Evolutionary conservation across 2,797 vertebrate species (phyloP).

Genomic region (Pangasius krempfi): DNA sequence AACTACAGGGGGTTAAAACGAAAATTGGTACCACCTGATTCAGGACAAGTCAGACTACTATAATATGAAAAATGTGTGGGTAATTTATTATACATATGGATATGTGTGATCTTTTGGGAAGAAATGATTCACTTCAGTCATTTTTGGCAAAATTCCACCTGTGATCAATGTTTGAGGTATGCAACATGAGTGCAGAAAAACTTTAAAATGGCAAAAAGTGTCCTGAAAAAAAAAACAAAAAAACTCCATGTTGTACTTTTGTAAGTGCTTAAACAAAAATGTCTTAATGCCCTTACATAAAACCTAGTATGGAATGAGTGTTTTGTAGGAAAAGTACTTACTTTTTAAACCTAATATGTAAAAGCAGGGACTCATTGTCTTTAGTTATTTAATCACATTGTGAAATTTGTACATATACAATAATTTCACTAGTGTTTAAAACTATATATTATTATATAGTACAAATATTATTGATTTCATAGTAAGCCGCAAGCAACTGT

Average conservation of each 20-base stretch:
- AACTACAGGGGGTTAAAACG: background rate
- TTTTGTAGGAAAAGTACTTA: background rate
- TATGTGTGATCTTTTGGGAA: background rate
- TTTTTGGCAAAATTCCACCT: background rate
- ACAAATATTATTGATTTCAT: background rate
- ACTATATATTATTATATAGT: background rate
- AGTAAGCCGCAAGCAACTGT: background rate
- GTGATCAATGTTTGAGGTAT: background rate
- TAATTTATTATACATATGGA: constrained; percentile 19
- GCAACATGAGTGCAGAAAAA: background rate
- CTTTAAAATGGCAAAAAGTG: background rate
- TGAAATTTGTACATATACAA: background rate
- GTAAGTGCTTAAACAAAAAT: background rate
- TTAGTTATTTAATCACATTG: background rate
- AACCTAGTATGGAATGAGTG: background rate
- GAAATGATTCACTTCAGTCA: background rate
- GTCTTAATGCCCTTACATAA: background rate
- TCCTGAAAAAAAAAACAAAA: background rate
- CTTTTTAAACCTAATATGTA: background rate
- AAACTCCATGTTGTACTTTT: background rate
- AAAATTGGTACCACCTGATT: constrained; percentile 23
- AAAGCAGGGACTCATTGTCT: background rate
- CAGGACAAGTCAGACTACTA: background rate
- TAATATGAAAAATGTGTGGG: constrained; percentile 21
- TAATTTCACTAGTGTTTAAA: background rate